A percentile compares a stretch with the other conserved stretches of the same genome.
Conservation (phyloP, 2,113 vertebrate species). For the Cinclus cinclus region DNA sequence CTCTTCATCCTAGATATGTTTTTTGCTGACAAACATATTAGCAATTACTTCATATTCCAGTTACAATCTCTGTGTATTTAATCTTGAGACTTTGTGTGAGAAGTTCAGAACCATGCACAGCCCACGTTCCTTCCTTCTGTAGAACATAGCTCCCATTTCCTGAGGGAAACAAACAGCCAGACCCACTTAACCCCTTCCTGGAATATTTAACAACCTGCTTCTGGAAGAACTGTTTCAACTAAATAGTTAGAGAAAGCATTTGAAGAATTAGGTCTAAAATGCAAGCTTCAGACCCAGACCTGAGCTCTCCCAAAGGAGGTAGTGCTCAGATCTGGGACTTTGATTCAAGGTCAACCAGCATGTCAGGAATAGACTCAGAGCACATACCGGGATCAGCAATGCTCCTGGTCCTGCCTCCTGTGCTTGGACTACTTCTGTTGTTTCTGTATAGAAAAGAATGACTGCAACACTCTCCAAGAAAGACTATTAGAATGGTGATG, state of each 20-base stretch:
- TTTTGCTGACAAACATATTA: neutral
- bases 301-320: neutral
- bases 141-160: neutral
- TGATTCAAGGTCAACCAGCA: neutral
- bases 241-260: neutral
- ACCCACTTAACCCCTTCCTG: neutral
- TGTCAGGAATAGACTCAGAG: neutral
- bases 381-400: fast-evolving
- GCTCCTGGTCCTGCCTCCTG: neutral
- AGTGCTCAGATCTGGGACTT: neutral
- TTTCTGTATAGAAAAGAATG: neutral
- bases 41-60: neutral
- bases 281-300: neutral
- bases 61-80: neutral
- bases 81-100: neutral
- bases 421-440: neutral
- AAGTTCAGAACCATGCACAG: neutral
- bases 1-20: neutral
- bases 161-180: neutral
- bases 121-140: neutral
- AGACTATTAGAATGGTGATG: neutral
- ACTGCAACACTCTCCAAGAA: neutral
- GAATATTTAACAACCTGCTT: neutral
- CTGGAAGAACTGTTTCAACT: neutral
- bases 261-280: neutral